Evolutionary conservation across 2,113 vertebrate genomes (phyloP).

Genomic region (Lycocorax pyrrhopterus): DNA sequence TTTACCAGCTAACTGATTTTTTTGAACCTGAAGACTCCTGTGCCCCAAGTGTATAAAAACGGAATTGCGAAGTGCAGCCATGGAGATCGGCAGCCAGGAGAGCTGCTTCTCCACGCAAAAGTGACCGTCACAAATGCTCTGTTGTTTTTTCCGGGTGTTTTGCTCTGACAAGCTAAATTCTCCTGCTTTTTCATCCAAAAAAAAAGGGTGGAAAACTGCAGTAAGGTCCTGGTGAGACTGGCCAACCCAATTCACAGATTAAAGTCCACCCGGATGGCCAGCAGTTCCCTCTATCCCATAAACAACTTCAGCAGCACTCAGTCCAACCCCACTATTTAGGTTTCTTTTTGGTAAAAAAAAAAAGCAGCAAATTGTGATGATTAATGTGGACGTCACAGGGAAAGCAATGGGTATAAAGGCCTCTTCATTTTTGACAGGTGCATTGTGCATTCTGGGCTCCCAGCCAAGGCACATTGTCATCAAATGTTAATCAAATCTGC

Average conservation of each 20-base stretch:
- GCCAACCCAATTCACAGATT: neutral
- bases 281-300: neutral
- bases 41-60: neutral
- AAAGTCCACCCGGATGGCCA: neutral
- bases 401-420: constrained; percentile 46
- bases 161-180: neutral
- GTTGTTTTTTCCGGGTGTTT: neutral
- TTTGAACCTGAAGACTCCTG: neutral
- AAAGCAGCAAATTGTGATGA: neutral
- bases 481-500: constrained; percentile 64
- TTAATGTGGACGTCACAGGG: neutral
- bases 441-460: constrained; percentile 21
- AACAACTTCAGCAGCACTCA: neutral
- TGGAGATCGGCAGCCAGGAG: neutral
- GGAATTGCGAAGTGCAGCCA: accelerated
- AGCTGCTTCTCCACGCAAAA: neutral
- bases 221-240: neutral
- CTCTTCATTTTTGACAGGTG: constrained; percentile 72
- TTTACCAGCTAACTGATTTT: neutral
- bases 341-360: neutral
- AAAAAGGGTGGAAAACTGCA: neutral
- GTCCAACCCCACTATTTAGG: neutral
- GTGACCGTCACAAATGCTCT: neutral
- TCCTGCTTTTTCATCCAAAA: neutral
- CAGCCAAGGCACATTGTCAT: constrained; percentile 55